Conservation (phyloP, 2,888 invertebrate species). For the Aspidiotus destructor region DNA sequence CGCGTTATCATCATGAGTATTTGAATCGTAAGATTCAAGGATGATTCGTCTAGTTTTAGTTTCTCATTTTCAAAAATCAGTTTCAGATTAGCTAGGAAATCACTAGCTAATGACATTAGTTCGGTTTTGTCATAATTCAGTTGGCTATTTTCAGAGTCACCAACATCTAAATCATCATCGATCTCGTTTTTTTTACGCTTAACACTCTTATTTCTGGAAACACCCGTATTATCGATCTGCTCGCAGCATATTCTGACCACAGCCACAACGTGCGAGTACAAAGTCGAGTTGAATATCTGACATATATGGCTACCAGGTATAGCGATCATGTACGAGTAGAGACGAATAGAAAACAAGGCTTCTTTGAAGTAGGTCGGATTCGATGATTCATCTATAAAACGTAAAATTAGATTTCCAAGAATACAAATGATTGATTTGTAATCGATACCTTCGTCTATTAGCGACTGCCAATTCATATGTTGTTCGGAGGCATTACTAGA, state of each 20-base stretch:
- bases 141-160: not conserved
- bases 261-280: slow-evolving; percentile 14
- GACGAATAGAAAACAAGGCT: slow-evolving; percentile 16
- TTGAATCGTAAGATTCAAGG: slow-evolving; percentile 20
- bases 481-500: not conserved
- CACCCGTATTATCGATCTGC: slow-evolving; percentile 7
- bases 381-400: slow-evolving; percentile 17
- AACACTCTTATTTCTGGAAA: not conserved
- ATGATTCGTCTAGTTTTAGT: slow-evolving; percentile 17
- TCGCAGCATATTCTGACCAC: slow-evolving; percentile 21
- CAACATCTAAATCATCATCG: slow-evolving; percentile 2
- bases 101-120: slow-evolving; percentile 5
- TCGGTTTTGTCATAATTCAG: slow-evolving; percentile 10
- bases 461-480: slow-evolving; percentile 21
- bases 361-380: slow-evolving; percentile 20
- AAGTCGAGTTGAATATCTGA: slow-evolving; percentile 25
- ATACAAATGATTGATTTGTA: slow-evolving; percentile 19
- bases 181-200: slow-evolving; percentile 25
- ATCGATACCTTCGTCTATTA: slow-evolving; percentile 23
- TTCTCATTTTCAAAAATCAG: slow-evolving; percentile 17
- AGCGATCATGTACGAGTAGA: slow-evolving; percentile 20
- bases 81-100: slow-evolving; percentile 10
- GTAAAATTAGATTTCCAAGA: slow-evolving; percentile 18
- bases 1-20: slow-evolving; percentile 13
- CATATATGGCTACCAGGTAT: slow-evolving; percentile 28